phyloP scores from a whole-genome alignment of 2,113 vertebrate genomes.

The Machaerirhynchus nigripectus region DNA sequence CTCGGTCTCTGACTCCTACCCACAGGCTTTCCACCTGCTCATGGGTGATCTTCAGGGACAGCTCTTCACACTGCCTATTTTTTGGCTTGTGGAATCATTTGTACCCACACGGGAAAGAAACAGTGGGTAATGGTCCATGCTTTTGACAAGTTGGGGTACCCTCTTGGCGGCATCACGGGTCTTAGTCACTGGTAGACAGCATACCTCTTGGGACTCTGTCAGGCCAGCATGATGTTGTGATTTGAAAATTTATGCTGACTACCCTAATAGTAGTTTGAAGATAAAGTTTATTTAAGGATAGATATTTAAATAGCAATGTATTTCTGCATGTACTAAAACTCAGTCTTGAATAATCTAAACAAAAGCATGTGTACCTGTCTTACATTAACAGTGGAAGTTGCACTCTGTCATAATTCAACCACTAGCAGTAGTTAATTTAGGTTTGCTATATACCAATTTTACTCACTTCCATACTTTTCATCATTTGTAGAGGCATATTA shows the following conservation, averaged over 20 bases:
- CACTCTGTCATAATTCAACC: background rate
- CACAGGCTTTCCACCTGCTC: background rate
- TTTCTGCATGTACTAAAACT: background rate
- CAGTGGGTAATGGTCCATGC: rapidly evolving
- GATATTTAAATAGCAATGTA: background rate
- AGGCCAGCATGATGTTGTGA: background rate
- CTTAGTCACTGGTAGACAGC: too few species aligned
- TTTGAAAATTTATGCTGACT: background rate
- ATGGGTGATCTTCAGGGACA: background rate
- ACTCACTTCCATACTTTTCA: background rate
- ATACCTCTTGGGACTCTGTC: background rate
- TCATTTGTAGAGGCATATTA: background rate
- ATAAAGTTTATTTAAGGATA: background rate
- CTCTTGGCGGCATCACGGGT: background rate
- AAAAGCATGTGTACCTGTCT: background rate
- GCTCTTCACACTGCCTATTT: background rate
- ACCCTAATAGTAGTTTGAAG: background rate
- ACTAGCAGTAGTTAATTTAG: background rate
- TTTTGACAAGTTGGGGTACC: background rate
- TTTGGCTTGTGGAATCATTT: background rate
- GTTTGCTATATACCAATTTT: background rate
- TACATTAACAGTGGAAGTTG: background rate
- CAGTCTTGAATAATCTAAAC: background rate
- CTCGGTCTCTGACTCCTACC: rapidly evolving
- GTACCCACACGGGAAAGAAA: background rate